A percentile compares a stretch with the other conserved stretches of the same genome.
phyloP scores from a whole-genome alignment of 1,140 invertebrate species.

The Micrasema longulum region DNA sequence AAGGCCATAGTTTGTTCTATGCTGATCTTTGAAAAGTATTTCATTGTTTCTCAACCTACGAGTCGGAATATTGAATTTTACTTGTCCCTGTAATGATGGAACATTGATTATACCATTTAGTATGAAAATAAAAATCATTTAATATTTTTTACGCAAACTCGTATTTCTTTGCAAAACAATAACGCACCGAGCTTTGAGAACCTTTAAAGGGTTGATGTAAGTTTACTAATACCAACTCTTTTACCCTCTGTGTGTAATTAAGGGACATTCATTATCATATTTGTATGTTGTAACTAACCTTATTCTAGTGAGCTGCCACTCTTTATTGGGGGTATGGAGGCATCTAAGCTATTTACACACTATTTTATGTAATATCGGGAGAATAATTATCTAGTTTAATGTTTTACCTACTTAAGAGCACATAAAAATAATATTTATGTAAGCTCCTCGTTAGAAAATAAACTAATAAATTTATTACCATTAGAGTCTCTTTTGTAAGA shows the following conservation, averaged over 20 bases:
- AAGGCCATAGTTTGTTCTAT: too few species aligned
- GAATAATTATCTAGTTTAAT: constrained; percentile 47
- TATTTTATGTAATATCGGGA: constrained; percentile 46
- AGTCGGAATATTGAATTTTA: too few species aligned
- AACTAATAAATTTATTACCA: not conserved
- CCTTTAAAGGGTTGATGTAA: not conserved
- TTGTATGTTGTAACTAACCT: too few species aligned
- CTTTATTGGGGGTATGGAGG: constrained; percentile 49
- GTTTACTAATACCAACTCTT: not conserved
- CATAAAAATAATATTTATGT: constrained; percentile 24
- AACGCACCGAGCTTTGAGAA: not conserved
- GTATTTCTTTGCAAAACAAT: not conserved
- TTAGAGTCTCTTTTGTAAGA: not conserved
- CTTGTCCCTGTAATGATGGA: too few species aligned
- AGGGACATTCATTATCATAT: too few species aligned
- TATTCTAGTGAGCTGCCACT: constrained; percentile 46
- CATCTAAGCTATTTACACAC: constrained; percentile 50
- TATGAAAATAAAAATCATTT: not conserved
- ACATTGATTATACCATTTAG: too few species aligned
- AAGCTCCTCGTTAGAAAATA: not conserved
- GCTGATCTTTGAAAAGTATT: too few species aligned
- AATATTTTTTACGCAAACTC: not conserved
- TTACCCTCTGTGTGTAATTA: not conserved
- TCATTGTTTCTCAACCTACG: too few species aligned
- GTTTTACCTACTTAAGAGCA: not conserved